Evolutionary conservation across 2,113 vertebrate genomes (phyloP).

Genomic region (Pedionomus torquatus): DNA sequence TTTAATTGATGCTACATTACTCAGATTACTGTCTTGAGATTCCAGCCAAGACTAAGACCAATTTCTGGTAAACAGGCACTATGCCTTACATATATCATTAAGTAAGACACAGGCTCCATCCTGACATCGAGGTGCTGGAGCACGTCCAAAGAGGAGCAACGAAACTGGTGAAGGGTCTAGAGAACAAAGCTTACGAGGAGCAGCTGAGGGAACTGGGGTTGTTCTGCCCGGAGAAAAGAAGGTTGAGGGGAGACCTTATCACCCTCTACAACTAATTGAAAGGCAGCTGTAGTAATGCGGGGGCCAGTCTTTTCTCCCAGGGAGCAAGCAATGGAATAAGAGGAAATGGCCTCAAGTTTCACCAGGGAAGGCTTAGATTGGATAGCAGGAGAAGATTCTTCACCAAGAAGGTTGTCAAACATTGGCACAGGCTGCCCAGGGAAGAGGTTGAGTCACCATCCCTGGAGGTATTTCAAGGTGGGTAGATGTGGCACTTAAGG

Average conservation of each 20-base stretch:
- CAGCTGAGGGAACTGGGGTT: background rate
- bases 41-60: background rate
- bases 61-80: background rate
- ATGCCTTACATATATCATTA: background rate
- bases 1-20: background rate
- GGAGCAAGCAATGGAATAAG: background rate
- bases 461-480: background rate
- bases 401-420: background rate
- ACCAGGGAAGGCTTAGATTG: background rate
- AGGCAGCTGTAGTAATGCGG: accelerated
- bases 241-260: background rate
- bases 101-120: background rate
- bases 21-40: background rate
- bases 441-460: background rate
- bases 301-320: background rate
- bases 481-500: background rate
- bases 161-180: background rate
- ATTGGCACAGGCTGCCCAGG: background rate
- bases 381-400: background rate
- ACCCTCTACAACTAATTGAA: background rate
- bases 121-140: background rate
- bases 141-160: accelerated
- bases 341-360: background rate
- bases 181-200: background rate
- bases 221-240: background rate